Base-by-base conservation (phyloP, 2,888 invertebrate species). In the Lithodes maja region DNA sequence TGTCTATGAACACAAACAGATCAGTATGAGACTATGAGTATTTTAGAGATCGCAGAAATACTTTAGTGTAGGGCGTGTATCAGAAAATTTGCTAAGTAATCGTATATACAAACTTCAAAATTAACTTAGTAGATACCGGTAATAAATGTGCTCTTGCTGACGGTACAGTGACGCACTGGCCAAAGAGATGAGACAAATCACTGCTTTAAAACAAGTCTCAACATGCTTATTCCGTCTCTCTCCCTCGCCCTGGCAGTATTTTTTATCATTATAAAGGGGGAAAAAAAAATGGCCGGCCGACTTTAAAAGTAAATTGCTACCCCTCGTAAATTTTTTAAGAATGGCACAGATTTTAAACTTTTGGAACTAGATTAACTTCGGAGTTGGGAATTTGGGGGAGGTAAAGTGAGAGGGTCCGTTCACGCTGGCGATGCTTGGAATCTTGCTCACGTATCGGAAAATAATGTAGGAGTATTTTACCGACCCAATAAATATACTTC, bases 261-360 rank as follows among this genome's bases (percentile, higher is more conserved):
- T 71, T 61, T 12, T 61, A 12, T 61, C 33, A 33, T 33, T 33
- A 33, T 33, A 33, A 33, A 33, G 33, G 33, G 33, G n/a, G n/a
- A n/a, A 33, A 33, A 33, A 61, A 61, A 61, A n/a, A 71, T 2
- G 71, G 71, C 71, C 71, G 3, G 3, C 71, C 3, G 71, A 71
- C 15, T 71, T n/a, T 12, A 71, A 71, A 71, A 71, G 71, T 71
- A 71, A 71, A 71, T 71, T 71, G 71, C 71, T n/a, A 5, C 15
- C 71, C 71, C 71, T 71, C 17, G 71, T 71, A 17, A 71, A 71
- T 2, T 71, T 5, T 71, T 71, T 71, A 5, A 71, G 71, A 71
- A 71, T 71, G 71, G 71, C 71, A 71, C 71, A 17, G 71, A 71
- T 71, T 71, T 71, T 71, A 17, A 12, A 71, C 71, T 12, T 71